Conservation (phyloP, 2,797 vertebrate species). For the Argya squamiceps region DNA sequence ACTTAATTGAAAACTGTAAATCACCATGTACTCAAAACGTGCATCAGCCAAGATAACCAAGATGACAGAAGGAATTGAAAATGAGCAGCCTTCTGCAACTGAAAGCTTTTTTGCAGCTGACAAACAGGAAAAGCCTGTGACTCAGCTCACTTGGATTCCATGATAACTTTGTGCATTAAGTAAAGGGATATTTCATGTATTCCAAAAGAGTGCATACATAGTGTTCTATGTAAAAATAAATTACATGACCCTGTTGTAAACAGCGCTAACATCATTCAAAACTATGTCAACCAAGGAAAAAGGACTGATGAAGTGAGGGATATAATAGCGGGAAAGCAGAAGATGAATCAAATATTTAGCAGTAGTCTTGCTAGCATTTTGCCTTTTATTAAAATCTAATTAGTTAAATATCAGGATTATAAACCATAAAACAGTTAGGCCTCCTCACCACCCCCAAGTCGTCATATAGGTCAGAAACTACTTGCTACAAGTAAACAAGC, state of each 20-base stretch:
- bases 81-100: conserved; percentile 10
- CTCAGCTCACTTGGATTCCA: background rate
- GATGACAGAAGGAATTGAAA: conserved; percentile 14
- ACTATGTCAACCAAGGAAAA: background rate
- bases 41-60: background rate
- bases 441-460: background rate
- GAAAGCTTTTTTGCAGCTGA: background rate
- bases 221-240: background rate
- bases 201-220: background rate
- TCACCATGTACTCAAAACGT: background rate
- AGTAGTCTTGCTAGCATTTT: background rate
- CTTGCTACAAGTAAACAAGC: background rate
- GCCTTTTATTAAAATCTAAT: background rate
- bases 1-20: conserved; percentile 31
- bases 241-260: background rate
- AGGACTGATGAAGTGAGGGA: background rate
- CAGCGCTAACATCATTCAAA: background rate
- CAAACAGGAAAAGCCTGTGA: conserved; percentile 25
- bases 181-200: background rate
- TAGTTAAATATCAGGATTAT: background rate
- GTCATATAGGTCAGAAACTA: background rate
- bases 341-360: background rate
- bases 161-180: background rate
- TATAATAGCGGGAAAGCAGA: background rate
- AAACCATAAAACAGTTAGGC: background rate